Conservation (phyloP, 2,888 invertebrate species). For the Conomelus anceps region DNA sequence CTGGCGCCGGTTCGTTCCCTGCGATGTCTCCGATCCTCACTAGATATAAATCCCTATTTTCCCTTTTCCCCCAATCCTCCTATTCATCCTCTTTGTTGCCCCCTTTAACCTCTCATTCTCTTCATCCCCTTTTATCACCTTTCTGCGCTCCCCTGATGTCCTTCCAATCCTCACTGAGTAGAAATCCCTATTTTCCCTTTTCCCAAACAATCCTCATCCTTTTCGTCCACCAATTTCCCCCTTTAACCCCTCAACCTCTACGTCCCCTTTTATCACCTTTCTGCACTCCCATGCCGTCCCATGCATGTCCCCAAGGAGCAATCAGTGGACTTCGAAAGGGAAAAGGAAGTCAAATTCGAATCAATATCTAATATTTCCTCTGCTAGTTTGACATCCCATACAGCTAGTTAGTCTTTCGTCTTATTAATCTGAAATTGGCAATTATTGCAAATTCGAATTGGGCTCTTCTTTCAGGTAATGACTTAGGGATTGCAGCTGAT, state of each 20-base stretch:
- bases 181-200: neutral
- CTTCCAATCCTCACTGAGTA: neutral
- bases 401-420: neutral
- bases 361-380: neutral
- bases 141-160: neutral
- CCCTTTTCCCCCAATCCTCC: neutral
- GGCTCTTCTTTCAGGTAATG: neutral
- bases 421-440: neutral
- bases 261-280: neutral
- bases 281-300: neutral
- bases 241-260: too few species aligned
- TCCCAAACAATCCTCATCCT: too few species aligned
- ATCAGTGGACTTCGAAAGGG: neutral
- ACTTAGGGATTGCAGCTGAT: neutral
- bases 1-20: neutral
- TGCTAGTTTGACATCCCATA: neutral
- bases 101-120: too few species aligned
- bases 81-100: too few species aligned
- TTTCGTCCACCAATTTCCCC: too few species aligned
- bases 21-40: neutral
- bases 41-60: neutral
- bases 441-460: neutral
- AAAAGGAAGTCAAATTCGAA: neutral
- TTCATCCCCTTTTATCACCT: neutral
- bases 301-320: neutral